Evolutionary conservation across 2,888 invertebrate species (phyloP), one percentile per base, ranked within the genome.

Genomic region (Drosophila atripex): DNA sequence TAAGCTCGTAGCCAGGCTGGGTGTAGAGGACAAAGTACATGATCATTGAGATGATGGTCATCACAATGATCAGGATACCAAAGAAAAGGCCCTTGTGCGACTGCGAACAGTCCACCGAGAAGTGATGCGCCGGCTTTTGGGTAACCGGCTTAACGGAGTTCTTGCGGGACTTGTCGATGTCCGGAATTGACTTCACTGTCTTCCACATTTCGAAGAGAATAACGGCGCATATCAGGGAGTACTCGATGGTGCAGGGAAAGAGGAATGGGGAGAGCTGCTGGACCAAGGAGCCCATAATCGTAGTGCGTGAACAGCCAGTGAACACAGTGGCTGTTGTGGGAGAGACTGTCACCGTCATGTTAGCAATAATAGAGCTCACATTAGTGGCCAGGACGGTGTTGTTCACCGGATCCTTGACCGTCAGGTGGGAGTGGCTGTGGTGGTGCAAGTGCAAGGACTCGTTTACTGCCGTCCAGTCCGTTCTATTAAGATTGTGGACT

Each of bases 161-260:
- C 56, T 90, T 90, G n/a, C 92, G 83, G 0, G 91, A 87, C 47
- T 89, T 90, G 49, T 94, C 78, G 95, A 92, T 92, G 35, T 91
- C 90, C 12, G 91, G 91, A 53, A 92, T 91, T 2, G 97, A 92
- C 76, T 92, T 92, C 12, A 96, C 95, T 90, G 96, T 96, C 92
- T 96, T 96, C 97, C 97, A 98, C 95, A 97, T 97, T 91, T 97
- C 96, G 89, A 95, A 97, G 59, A 97, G 92, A 75, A 97, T 95
- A 30, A 97, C 97, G 23, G 97, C 97, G 88, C 97, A 97, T 73
- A 98, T 97, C 53, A 98, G 93, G 41, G 97, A 97, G 92, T 97
- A 98, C 91, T 98, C 97, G 82, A 98, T 97, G 50, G 94, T 94
- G 90, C 97, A 97, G 0, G 98, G 97, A 89, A 97, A 97, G 61